phyloP scores from a whole-genome alignment of 2,888 invertebrate genomes.

The Cerceris rybyensis region DNA sequence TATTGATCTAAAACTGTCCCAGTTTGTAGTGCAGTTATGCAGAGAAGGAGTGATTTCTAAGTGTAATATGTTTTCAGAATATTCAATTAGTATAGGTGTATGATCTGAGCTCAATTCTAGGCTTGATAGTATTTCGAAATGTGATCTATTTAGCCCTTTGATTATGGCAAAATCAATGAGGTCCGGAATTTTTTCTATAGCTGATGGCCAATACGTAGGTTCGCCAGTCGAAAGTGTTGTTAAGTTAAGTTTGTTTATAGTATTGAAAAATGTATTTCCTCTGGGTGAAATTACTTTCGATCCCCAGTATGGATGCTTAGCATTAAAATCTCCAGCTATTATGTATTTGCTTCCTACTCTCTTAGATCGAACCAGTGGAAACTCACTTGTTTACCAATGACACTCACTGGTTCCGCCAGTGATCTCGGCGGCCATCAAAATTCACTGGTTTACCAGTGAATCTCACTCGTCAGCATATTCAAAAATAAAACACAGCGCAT shows the following conservation, averaged over 20 bases:
- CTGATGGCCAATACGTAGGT: conserved; percentile 2
- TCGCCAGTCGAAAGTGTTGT: background rate
- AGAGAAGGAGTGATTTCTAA: background rate
- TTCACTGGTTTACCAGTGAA: too few relatives aligned
- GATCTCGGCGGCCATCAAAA: too few relatives aligned
- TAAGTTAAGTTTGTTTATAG: background rate
- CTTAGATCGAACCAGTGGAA: too few relatives aligned
- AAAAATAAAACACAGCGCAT: too few relatives aligned
- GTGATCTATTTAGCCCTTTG: background rate
- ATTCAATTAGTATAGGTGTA: background rate
- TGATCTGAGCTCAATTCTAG: background rate
- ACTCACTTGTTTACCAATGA: too few relatives aligned
- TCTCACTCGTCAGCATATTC: too few relatives aligned
- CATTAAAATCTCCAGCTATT: conserved; percentile 50
- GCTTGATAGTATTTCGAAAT: background rate
- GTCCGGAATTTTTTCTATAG: background rate
- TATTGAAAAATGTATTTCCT: conserved; percentile 18
- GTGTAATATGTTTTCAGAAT: background rate
- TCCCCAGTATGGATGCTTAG: conserved; percentile 56
- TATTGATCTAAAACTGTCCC: background rate
- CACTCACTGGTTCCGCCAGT: too few relatives aligned
- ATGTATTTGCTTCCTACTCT: conserved; percentile 49
- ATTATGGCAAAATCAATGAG: conserved; percentile 14
- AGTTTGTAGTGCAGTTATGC: background rate
- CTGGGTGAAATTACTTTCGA: conserved; percentile 48